phyloP scores from a whole-genome alignment of 1,140 invertebrate genomes.

The Lepidurus apus region DNA sequence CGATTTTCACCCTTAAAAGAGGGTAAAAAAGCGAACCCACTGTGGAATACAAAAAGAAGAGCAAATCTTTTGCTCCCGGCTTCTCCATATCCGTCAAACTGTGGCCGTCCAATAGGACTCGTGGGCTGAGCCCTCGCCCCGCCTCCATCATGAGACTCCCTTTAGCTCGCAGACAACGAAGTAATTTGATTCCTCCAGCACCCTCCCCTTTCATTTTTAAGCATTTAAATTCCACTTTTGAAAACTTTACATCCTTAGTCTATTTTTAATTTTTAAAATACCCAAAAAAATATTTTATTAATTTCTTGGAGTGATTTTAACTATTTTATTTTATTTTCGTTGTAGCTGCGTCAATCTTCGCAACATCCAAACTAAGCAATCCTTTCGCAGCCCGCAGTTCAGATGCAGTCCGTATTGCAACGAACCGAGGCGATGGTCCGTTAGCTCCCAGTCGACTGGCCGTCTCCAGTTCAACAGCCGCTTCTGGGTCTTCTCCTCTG shows the following conservation, averaged over 20 bases:
- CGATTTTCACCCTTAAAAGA: background rate
- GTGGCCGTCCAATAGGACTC: conserved; percentile 17
- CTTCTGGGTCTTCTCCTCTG: background rate
- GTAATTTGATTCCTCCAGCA: background rate
- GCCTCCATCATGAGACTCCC: background rate
- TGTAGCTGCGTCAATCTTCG: conserved; percentile 30
- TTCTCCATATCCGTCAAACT: background rate
- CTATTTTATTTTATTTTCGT: background rate
- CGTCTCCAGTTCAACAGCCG: conserved; percentile 17
- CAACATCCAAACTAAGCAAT: conserved; percentile 27
- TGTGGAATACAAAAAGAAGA: background rate
- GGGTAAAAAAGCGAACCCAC: too few species aligned
- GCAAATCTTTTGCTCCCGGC: background rate
- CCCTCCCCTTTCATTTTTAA: too few species aligned
- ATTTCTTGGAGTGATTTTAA: background rate
- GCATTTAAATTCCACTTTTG: too few species aligned
- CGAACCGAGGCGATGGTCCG: conserved; percentile 21
- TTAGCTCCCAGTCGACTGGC: conserved; percentile 32
- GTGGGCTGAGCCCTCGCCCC: conserved; percentile 9
- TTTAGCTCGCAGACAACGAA: conserved; percentile 13
- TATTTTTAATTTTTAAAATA: too few species aligned
- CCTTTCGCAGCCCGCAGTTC: conserved; percentile 25
- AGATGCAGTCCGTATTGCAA: conserved; percentile 28
- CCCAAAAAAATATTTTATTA: background rate
- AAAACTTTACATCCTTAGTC: too few species aligned